phyloP scores from a whole-genome alignment of 2,888 invertebrate genomes.

The Apotomis turbidana region DNA sequence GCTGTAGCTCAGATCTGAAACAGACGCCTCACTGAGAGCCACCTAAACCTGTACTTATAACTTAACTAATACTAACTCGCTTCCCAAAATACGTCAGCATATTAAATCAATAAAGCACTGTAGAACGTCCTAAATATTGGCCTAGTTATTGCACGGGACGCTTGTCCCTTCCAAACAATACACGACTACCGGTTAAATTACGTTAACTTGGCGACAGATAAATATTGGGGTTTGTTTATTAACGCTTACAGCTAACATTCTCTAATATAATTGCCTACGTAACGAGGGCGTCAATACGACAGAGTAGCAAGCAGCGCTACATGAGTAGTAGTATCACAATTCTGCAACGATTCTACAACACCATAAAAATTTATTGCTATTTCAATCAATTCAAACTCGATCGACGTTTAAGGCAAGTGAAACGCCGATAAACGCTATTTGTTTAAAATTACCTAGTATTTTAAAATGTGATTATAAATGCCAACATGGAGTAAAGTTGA shows the following conservation, averaged over 20 bases:
- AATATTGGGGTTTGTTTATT: slow-evolving; percentile 74
- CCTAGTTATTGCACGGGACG: slow-evolving; percentile 80
- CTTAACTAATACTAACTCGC: slow-evolving; percentile 11
- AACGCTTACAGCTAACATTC: slow-evolving; percentile 75
- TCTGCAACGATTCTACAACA: slow-evolving; percentile 75
- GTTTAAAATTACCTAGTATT: slow-evolving; percentile 36
- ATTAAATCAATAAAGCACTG: slow-evolving; percentile 75
- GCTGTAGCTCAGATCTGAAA: neutral
- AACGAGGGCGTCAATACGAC: slow-evolving; percentile 78
- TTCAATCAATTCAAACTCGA: slow-evolving; percentile 65
- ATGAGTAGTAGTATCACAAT: slow-evolving; percentile 77
- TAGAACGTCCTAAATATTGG: slow-evolving; percentile 82
- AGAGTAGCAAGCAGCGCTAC: slow-evolving; percentile 76
- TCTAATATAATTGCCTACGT: slow-evolving; percentile 81
- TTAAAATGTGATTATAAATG: slow-evolving; percentile 34
- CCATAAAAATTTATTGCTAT: slow-evolving; percentile 75
- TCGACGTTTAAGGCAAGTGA: slow-evolving; percentile 75
- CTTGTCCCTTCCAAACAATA: slow-evolving; percentile 58
- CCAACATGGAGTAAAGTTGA: slow-evolving; percentile 30
- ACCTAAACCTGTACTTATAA: slow-evolving; percentile 5
- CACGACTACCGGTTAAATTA: slow-evolving; percentile 66
- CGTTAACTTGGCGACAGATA: slow-evolving; percentile 56
- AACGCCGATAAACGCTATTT: slow-evolving; percentile 58
- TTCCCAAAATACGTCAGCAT: slow-evolving; percentile 71
- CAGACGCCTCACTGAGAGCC: neutral